phyloP scores from a whole-genome alignment of 30 jellyfish, hydroid and myxozoan species.

The Thelohanellus kitauei region DNA sequence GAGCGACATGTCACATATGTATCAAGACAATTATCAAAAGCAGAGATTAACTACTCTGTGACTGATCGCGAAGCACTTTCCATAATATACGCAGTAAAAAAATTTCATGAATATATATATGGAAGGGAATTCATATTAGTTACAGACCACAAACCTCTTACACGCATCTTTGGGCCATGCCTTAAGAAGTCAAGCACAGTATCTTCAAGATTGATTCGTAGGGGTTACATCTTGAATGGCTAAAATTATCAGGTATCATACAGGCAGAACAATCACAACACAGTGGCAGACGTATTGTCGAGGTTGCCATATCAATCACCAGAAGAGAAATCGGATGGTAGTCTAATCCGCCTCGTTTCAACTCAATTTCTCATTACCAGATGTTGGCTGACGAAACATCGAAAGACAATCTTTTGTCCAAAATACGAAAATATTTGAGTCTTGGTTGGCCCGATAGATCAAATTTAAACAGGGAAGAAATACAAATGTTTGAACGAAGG shows the following conservation, averaged over 20 bases:
- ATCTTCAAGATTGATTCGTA: slow-evolving; percentile 11
- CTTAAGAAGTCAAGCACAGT: slow-evolving; percentile 16
- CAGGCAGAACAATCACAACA: neutral
- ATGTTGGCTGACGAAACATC: too few relatives aligned
- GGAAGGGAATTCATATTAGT: slow-evolving; percentile 20
- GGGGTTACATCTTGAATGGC: slow-evolving; percentile 10
- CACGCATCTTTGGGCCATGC: slow-evolving; percentile 8
- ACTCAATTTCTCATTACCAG: too few relatives aligned
- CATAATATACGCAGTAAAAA: slow-evolving; percentile 18
- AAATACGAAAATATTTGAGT: too few relatives aligned
- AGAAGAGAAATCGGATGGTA: neutral
- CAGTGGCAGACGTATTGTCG: slow-evolving; percentile 5
- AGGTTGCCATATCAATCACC: slow-evolving; percentile 3
- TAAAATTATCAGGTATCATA: slow-evolving; percentile 1
- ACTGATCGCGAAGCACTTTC: slow-evolving; percentile 19
- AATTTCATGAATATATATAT: slow-evolving; percentile 21
- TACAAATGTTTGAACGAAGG: too few relatives aligned
- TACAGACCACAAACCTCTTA: slow-evolving; percentile 18
- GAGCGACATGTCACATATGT: slow-evolving; percentile 24
- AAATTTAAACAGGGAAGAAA: too few relatives aligned
- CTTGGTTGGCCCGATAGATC: too few relatives aligned
- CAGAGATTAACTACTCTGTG: slow-evolving; percentile 18
- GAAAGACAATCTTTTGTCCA: too few relatives aligned
- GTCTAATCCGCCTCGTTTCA: too few relatives aligned
- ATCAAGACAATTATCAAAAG: slow-evolving; percentile 9